phyloP scores from a whole-genome alignment of 2,888 invertebrate genomes.

The Oxystoma pomonae region DNA sequence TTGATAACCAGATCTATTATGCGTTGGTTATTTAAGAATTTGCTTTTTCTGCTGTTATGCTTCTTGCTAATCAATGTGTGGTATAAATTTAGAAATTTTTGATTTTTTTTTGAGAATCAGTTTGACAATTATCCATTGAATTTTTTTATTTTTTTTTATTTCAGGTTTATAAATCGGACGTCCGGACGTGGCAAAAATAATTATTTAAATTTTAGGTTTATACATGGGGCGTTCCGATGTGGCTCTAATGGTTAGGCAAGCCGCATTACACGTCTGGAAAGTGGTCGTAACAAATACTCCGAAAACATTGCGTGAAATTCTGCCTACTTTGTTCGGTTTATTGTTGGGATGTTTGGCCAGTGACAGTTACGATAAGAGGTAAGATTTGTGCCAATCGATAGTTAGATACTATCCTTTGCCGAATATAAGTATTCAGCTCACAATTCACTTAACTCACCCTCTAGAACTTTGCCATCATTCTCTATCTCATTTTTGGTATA shows the following conservation, averaged over 20 bases:
- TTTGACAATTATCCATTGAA: too few species aligned
- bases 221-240: constrained; percentile 98
- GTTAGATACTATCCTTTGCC: too few species aligned
- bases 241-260: constrained; percentile 86
- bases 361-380: constrained; percentile 89
- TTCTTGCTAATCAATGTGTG: too few species aligned
- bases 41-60: too few species aligned
- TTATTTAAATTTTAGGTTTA: constrained; percentile 57
- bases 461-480: neutral
- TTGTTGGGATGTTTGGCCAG: constrained; percentile 90
- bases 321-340: constrained; percentile 89
- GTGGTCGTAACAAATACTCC: constrained; percentile 98
- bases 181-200: too few species aligned
- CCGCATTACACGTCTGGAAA: constrained; percentile 99
- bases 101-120: too few species aligned
- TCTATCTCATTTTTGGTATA: neutral
- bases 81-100: too few species aligned
- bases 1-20: too few species aligned
- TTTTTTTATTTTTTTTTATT: too few species aligned
- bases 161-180: too few species aligned
- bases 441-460: neutral
- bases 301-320: constrained; percentile 90
- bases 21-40: too few species aligned
- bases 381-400: neutral
- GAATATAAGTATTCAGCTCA: too few species aligned